Percentiles rank a stretch among this genome's conserved stretches.
phyloP scores from a whole-genome alignment of 2,113 vertebrate genomes.

The Triplophysa siluroides region DNA sequence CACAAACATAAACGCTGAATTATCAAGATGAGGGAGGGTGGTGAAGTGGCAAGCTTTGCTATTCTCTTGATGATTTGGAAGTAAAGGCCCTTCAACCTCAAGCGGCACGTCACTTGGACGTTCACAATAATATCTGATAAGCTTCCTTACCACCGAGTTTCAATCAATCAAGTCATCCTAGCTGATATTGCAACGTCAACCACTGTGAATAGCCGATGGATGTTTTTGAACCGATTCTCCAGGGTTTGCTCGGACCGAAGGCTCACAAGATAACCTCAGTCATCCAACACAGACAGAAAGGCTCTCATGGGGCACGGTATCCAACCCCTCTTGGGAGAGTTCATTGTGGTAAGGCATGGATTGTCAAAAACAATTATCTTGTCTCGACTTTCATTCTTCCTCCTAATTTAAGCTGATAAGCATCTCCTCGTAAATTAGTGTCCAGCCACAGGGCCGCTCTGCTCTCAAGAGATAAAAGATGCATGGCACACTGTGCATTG shows the following conservation, averaged over 20 bases:
- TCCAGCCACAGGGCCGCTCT: constrained; percentile 65
- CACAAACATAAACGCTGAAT: not conserved
- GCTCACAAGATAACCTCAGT: not conserved
- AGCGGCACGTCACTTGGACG: not conserved
- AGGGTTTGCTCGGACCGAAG: not conserved
- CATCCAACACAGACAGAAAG: not conserved
- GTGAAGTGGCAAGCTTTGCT: not conserved
- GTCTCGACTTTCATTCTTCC: constrained; percentile 62
- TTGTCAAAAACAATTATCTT: constrained; percentile 80
- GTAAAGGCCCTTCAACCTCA: not conserved
- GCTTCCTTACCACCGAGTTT: not conserved
- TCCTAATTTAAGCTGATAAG: constrained; percentile 81
- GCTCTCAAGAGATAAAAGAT: constrained; percentile 71
- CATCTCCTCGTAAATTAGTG: constrained; percentile 78
- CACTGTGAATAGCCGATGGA: not conserved
- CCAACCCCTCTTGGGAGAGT: constrained; percentile 66
- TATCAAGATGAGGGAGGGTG: not conserved
- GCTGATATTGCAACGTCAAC: not conserved
- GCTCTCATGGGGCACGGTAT: constrained; percentile 42
- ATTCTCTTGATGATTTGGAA: constrained; percentile 20
- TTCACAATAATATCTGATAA: not conserved
- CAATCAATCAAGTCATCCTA: not conserved
- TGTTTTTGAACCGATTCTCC: not conserved
- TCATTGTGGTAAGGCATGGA: constrained; percentile 63
- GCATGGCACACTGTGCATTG: constrained; percentile 72